Evolutionary conservation across 2,888 invertebrate species (phyloP).

Genomic region (Epsilonema sp.): DNA sequence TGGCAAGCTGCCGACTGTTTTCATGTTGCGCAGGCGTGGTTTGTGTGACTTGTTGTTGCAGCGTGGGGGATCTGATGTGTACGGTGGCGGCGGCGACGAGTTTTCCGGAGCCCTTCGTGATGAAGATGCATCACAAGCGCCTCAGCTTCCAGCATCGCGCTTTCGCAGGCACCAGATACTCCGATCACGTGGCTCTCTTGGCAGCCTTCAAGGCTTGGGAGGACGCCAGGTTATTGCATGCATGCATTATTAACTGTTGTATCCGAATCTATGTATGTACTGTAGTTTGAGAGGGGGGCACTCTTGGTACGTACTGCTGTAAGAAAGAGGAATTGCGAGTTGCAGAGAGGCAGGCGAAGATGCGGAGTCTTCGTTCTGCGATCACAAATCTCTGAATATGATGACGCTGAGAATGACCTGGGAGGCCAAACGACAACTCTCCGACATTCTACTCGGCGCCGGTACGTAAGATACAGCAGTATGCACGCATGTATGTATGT

Average conservation of each 20-base stretch:
- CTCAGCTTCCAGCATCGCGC: slow-evolving; percentile 63
- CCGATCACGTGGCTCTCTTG: slow-evolving; percentile 85
- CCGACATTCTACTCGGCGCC: slow-evolving; percentile 46
- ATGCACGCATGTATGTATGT: too few relatives aligned
- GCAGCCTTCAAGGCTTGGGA: slow-evolving; percentile 60
- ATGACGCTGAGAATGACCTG: slow-evolving; percentile 71
- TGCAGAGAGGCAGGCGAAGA: slow-evolving; percentile 33
- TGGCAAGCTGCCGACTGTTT: too few relatives aligned
- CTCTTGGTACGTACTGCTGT: too few relatives aligned
- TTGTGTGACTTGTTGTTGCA: too few relatives aligned
- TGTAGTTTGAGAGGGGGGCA: too few relatives aligned
- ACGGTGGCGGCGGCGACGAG: slow-evolving; percentile 87
- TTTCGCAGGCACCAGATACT: slow-evolving; percentile 62
- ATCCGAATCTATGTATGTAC: too few relatives aligned
- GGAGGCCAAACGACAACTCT: slow-evolving; percentile 63
- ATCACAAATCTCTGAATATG: slow-evolving; percentile 66
- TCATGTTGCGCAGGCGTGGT: too few relatives aligned
- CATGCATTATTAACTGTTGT: too few relatives aligned
- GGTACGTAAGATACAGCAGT: too few relatives aligned
- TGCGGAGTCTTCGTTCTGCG: slow-evolving; percentile 65
- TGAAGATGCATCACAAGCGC: slow-evolving; percentile 41
- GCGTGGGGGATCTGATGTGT: slow-evolving; percentile 68
- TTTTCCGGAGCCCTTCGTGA: slow-evolving; percentile 74
- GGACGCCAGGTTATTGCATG: slow-evolving; percentile 33
- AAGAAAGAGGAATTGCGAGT: too few relatives aligned